Percentiles rank a stretch among this genome's conserved stretches.
phyloP scores from a whole-genome alignment of 2,888 invertebrate genomes.

The Nymphalis urticae region DNA sequence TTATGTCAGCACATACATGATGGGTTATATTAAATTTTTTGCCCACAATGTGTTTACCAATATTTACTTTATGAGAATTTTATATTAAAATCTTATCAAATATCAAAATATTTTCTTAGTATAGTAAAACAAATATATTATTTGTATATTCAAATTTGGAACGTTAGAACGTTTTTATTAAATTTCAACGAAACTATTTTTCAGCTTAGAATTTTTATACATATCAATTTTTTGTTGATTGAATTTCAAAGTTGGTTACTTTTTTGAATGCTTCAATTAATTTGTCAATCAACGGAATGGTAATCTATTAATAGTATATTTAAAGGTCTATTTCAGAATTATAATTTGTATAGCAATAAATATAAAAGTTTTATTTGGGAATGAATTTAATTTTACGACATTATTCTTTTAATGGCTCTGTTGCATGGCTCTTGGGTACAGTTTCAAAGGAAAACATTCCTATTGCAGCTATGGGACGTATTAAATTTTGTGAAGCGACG shows the following conservation, averaged over 20 bases:
- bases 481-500: slow-evolving; percentile 66
- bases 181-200: too few relatives aligned
- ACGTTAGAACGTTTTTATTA: too few relatives aligned
- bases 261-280: neutral
- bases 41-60: neutral
- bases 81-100: slow-evolving; percentile 6
- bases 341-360: slow-evolving; percentile 25
- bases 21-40: slow-evolving; percentile 27
- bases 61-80: neutral
- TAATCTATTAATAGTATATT: slow-evolving; percentile 4
- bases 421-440: slow-evolving; percentile 64
- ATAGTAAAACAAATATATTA: neutral
- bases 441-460: slow-evolving; percentile 66
- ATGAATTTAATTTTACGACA: slow-evolving; percentile 63
- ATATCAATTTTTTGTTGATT: neutral
- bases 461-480: slow-evolving; percentile 73
- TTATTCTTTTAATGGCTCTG: slow-evolving; percentile 66
- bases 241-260: neutral
- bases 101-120: neutral
- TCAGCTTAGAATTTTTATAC: neutral
- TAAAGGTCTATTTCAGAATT: slow-evolving; percentile 14
- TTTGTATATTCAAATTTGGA: too few relatives aligned
- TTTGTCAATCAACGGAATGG: neutral
- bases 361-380: slow-evolving; percentile 51
- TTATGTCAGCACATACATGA: slow-evolving; percentile 21